Base-by-base conservation (phyloP, 2,797 vertebrate species). In the Enoplosus armatus region DNA sequence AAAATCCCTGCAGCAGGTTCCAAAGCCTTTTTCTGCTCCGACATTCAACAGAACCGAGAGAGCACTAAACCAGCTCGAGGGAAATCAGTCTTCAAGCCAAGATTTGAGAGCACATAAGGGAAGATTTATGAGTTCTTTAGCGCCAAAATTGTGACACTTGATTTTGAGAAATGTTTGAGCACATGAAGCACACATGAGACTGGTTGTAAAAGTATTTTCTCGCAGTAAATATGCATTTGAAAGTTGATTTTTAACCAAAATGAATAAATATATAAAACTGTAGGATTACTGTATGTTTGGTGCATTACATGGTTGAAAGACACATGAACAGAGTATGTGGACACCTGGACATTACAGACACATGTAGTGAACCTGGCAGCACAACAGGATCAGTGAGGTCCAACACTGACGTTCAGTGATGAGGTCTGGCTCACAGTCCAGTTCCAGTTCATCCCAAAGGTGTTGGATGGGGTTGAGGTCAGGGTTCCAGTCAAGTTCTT, bases 381-480 rank as follows among this genome's bases (percentile, higher is more conserved):
- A 33, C 56, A 7, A 8, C 4, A 39, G 56, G 2, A 15, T 59
- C 10, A 59, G 22, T 12, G 56, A 41, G 39, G 4, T 41, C 39
- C 39, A 14, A 39, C 45, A 47, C 15, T 16, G 15, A 41, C 5
- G 15, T 24, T 37, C 22, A 33, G 16, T 41, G 41, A 43, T 26
- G 5, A 39, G 59, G 41, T 43, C 37, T 27, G 59, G 24, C 35
- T 59, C 35, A 39, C 33, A 24, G 41, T 22, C 48, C 11, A 50
- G 11, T 33, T 63, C n/a, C n/a, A n/a, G n/a, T n/a, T 63, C 12
- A 63, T 47, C 61, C 61, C 26, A n/a, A 43, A 63, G 43, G 61
- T 63, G 41, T 63, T 63, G 26, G 60, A 29, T 10, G 24, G 6
- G 16, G 43, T 18, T 48, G 43, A 48, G 61, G 43, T n/a, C 37